Percentiles rank a stretch among this genome's conserved stretches.
Conservation (phyloP, 2,888 invertebrate species). For the Periphyllus acericola region DNA sequence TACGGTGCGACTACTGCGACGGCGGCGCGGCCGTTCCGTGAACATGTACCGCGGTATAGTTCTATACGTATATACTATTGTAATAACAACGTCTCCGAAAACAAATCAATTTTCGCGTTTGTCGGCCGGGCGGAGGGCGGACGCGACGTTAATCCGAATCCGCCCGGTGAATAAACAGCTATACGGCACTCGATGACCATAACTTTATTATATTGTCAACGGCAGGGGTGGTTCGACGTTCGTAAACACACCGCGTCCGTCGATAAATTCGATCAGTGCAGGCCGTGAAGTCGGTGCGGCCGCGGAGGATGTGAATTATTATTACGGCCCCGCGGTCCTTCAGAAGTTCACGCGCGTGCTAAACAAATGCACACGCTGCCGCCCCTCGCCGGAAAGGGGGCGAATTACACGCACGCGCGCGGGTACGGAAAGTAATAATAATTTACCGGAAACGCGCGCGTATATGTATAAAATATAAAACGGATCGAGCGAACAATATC, state of each 20-base stretch:
- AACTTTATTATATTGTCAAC: constrained; percentile 20
- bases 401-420: neutral
- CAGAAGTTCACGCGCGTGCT: neutral
- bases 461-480: neutral
- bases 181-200: neutral
- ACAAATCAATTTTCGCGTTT: too few species aligned
- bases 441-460: constrained; percentile 36
- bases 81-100: too few species aligned
- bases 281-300: too few species aligned
- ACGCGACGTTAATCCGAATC: neutral
- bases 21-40: too few species aligned
- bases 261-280: neutral
- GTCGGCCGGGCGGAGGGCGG: too few species aligned
- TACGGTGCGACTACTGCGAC: too few species aligned
- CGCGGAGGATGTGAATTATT: constrained; percentile 18
- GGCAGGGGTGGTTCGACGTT: neutral
- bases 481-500: constrained; percentile 37
- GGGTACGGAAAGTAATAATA: neutral
- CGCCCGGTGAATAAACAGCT: neutral
- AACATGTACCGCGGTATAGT: too few species aligned
- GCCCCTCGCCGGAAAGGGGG: too few species aligned
- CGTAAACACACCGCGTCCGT: neutral
- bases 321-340: neutral
- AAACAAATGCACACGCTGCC: too few species aligned
- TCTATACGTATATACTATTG: too few species aligned